Percentiles rank a stretch among this genome's conserved stretches.
These are phyloP conservation scores for Petrolisthes manimaculis DNA, from an alignment of 2,888 invertebrate genomes.

Conservation along the genomic window DNA sequence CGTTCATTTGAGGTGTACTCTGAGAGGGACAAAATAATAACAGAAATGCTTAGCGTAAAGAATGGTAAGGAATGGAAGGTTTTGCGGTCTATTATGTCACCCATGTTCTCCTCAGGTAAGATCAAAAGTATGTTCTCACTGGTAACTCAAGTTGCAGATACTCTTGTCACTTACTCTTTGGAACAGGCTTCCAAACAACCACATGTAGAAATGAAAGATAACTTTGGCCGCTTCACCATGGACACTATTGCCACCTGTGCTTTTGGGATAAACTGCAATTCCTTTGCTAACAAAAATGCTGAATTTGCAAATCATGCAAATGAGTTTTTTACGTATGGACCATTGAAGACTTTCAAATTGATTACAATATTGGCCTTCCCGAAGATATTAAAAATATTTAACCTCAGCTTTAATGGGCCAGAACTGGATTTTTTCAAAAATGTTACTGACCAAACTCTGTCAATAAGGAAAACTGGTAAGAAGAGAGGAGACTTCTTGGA, in stretches of 20 bases:
- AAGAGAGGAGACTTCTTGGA: conserved; percentile 34
- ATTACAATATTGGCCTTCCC: neutral
- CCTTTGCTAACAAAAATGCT: conserved; percentile 5
- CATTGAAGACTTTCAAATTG: neutral
- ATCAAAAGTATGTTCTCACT: conserved; percentile 36
- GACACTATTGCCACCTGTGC: conserved; percentile 32
- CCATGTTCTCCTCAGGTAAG: conserved; percentile 29
- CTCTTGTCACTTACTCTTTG: neutral
- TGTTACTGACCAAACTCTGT: conserved; percentile 1
- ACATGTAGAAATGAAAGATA: conserved; percentile 11
- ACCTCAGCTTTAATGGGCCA: neutral
- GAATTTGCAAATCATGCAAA: conserved; percentile 9
- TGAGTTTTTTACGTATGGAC: neutral
- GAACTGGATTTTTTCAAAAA: conserved; percentile 26
- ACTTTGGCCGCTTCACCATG: conserved; percentile 25
- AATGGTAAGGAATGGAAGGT: conserved; percentile 19
- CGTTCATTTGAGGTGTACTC: neutral
- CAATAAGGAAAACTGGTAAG: conserved; percentile 1
- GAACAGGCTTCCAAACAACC: conserved; percentile 10
- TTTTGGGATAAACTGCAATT: conserved; percentile 35
- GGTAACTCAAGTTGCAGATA: conserved; percentile 19
- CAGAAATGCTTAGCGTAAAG: conserved; percentile 19
- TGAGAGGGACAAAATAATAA: neutral
- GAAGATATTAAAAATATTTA: neutral
- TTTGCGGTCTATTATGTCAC: conserved; percentile 27